Conservation (phyloP, 2,797 vertebrate species). For the Heterohyrax brucei region DNA sequence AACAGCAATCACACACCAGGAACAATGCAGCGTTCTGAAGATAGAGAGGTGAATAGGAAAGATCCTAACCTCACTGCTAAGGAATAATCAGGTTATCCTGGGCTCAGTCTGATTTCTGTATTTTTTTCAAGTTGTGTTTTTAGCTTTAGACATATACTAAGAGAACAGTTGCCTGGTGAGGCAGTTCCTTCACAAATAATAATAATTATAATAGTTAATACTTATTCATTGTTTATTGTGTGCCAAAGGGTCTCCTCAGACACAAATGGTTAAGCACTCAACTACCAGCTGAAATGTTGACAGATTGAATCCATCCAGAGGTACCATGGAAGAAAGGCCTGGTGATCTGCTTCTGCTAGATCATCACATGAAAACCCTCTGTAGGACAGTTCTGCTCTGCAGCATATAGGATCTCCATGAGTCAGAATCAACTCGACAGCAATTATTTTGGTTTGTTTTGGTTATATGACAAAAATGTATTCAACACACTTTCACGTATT, state of each 20-base stretch:
- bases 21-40: background rate
- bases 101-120: constrained; percentile 20
- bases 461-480: constrained; percentile 19
- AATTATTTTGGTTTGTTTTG: background rate
- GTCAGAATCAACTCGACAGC: background rate
- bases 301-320: background rate
- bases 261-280: background rate
- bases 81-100: background rate
- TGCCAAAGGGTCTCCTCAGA: background rate
- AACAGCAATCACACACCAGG: constrained; percentile 6
- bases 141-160: constrained; percentile 11
- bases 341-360: background rate
- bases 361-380: background rate
- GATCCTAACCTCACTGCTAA: background rate
- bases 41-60: constrained; percentile 35
- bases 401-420: background rate
- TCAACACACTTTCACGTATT: constrained; percentile 11
- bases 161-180: constrained; percentile 38
- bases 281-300: background rate
- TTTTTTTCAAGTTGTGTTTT: constrained; percentile 39
- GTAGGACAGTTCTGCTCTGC: background rate
- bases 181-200: background rate
- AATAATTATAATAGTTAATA: constrained; percentile 14
- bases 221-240: background rate
- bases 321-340: background rate